phyloP scores from a whole-genome alignment of 2,888 invertebrate species.

The Lasioglossum villosulum region DNA sequence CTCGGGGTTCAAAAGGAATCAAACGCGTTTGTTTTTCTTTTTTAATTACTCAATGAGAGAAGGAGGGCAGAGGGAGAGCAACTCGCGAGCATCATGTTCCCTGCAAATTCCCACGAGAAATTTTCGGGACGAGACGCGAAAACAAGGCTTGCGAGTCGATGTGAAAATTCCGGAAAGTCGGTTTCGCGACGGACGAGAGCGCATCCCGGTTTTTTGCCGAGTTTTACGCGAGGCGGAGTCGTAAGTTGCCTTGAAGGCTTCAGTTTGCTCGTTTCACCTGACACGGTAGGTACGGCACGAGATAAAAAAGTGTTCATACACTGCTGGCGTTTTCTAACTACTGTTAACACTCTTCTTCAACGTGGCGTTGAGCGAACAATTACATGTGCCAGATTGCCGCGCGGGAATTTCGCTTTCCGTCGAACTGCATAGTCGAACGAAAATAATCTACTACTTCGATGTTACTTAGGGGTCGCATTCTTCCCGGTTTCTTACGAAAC shows the following conservation, averaged over 20 bases:
- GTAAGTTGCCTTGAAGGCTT: conserved; percentile 28
- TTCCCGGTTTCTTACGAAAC: too few relatives aligned
- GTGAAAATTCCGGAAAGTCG: conserved; percentile 14
- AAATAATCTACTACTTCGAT: background rate
- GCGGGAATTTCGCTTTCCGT: background rate
- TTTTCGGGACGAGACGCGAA: background rate
- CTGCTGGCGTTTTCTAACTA: conserved; percentile 5
- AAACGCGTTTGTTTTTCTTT: background rate
- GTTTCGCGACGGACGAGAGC: background rate
- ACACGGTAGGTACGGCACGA: background rate
- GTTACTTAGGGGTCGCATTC: background rate
- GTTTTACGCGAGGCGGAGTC: background rate
- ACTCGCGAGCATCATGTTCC: background rate
- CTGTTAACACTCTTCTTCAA: conserved; percentile 1
- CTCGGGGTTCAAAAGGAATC: background rate
- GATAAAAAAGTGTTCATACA: conserved; percentile 5
- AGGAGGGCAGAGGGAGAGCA: background rate
- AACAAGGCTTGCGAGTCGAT: background rate
- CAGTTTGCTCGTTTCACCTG: conserved; percentile 11
- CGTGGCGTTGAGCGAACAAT: background rate
- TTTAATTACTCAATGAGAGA: background rate
- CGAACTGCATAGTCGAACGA: background rate
- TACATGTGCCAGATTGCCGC: conserved; percentile 1
- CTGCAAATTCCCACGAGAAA: background rate
- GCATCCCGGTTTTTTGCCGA: background rate